Percentiles rank a stretch among this genome's conserved stretches.
These are phyloP conservation scores for Buphagus erythrorhynchus DNA, from an alignment of 2,797 vertebrate species.

Conservation along the genomic window DNA sequence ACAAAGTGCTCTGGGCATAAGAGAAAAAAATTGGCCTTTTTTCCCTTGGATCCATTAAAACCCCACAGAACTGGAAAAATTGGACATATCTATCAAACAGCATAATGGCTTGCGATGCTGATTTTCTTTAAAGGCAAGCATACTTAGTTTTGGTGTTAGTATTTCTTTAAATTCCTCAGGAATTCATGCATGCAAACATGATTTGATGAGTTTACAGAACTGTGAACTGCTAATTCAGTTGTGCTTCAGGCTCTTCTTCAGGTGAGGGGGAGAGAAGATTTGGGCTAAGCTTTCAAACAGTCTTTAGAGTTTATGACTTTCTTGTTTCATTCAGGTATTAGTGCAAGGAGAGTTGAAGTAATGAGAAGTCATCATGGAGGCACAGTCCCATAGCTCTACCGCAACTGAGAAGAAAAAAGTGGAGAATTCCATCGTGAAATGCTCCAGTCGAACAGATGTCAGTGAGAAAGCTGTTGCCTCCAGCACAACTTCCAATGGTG, in stretches of 20 bases:
- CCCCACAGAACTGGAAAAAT: not conserved
- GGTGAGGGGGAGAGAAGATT: not conserved
- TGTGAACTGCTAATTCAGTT: constrained; percentile 10
- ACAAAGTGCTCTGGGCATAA: not conserved
- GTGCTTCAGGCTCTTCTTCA: constrained; percentile 12
- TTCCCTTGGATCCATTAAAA: not conserved
- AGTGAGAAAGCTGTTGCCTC: constrained; percentile 98
- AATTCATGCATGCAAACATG: constrained; percentile 10
- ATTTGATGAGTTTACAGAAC: constrained; percentile 1
- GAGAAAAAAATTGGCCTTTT: not conserved
- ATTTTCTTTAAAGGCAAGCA: not conserved
- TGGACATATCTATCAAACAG: not conserved
- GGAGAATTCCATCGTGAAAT: constrained; percentile 93
- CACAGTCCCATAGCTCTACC: constrained; percentile 93
- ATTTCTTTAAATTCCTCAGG: not conserved
- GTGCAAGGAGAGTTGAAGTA: constrained; percentile 89
- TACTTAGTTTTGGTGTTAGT: not conserved
- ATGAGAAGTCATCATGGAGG: constrained; percentile 96
- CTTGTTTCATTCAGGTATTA: constrained; percentile 79
- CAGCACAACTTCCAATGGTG: constrained; percentile 98
- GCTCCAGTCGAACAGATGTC: constrained; percentile 89
- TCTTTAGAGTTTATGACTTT: constrained; percentile 56
- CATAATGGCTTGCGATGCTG: not conserved
- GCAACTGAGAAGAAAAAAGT: constrained; percentile 95
- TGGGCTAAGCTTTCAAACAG: not conserved